Base-by-base conservation (phyloP, 2,888 invertebrate species). In the Myopa testacea region DNA sequence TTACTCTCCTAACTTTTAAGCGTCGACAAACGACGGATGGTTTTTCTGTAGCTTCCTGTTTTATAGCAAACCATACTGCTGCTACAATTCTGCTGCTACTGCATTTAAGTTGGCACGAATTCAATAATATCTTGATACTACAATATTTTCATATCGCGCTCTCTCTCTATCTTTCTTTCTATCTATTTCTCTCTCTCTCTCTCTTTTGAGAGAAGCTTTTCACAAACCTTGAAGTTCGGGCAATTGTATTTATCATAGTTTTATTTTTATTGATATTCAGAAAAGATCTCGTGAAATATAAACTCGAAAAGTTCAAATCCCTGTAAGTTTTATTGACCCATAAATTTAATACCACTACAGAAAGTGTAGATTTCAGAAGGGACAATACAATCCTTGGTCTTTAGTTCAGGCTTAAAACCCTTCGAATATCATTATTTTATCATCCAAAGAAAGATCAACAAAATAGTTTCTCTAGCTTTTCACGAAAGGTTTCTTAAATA, bases 21-120 rank as follows among this genome's bases (percentile, higher is more conserved):
- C 80, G 81, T 78, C 79, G 81, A 78, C 79, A 80, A 80, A 82
- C 82, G 81, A 6, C 45, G 83, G 79, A 82, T 82, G 82, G 45
- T 82, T 82, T 82, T 78, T 45, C 79, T 78, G 80, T 81, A 80
- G 80, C 81, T 83, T 83, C 81, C 83, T 79, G 81, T 81, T 80
- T 75, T 75, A n/a, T 5, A 4, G 55, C 55, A 55, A 55, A 3
- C 55, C 55, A 16, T 16, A 55, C 16, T 55, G n/a, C n/a, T n/a
- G n/a, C n/a, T n/a, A n/a, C 34, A 14, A 37, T 67, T 67, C 55
- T 19, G 16, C 34, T 65, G 16, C 34, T 1, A 16, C 55, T 55
- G 16, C 55, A 55, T 55, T 4, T 55, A 55, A 55, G 50, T 50
- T 50, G 50, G 50, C 50, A 50, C 1, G 55, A 55, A 55, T 10